Base-by-base conservation (phyloP, 2,888 invertebrate genomes). In the Hypsopygia costalis region DNA sequence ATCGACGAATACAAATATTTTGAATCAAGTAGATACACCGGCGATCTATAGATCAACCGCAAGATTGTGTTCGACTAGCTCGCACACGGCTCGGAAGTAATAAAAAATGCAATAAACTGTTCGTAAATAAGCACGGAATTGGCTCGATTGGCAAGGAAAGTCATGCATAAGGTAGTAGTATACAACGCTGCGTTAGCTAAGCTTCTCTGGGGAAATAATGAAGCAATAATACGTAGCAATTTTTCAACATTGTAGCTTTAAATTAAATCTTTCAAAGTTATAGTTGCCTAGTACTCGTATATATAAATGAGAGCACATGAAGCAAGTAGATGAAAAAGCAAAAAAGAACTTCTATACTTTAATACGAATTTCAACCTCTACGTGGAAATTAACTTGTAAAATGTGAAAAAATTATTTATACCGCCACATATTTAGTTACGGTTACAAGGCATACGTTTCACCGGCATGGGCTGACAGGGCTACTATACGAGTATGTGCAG, bases 1-100 rank as follows among this genome's bases (percentile, higher is more conserved):
- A 49, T 47, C 47, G 45, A 40, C 51, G 49, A 54, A 62, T 53
- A 60, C 61, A 73, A 69, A 72, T 68, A 67, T 67, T 69, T 63
- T 66, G 59, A 48, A 53, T 57, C 48, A 38, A 41, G 40, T 52
- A 49, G 43, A 46, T 40, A 34, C 34, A 36, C 29, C 34, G 29
- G 36, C 31, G 36, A 43, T 34, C 37, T 37, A 25, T 38, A 37
- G 12, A 42, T 41, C 28, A 22, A 39, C 35, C 25, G 6, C 5
- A 3, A 34, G 21, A 36, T 31, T 25, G 3, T 32, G 21, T 21
- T 36, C 9, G 31, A 16, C 16, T 16, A 16, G 2, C 16, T 16
- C 16, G 16, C 16, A 16, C 16, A 16, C 16, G 16, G 16, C 33
- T 21, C 35, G 33, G 16, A 25, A 29, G 31, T 35, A 31, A 43